Percentiles rank a stretch among this genome's conserved stretches.
Conservation (phyloP, 1,140 invertebrate genomes). For the Scaptomyza hsui region DNA sequence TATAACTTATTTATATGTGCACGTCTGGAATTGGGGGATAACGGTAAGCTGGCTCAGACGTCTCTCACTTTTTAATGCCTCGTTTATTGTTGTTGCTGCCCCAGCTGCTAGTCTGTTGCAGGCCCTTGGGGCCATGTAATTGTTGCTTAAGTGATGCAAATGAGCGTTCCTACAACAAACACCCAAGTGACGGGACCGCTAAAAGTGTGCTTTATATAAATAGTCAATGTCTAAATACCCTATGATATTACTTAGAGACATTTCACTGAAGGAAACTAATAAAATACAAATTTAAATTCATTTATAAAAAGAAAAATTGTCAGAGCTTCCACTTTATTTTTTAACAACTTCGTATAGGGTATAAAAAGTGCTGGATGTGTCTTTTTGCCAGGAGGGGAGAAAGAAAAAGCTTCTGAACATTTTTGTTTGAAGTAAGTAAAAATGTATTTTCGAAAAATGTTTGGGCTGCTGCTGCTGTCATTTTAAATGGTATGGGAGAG, state of each 20-base stretch:
- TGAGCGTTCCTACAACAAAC: conserved; percentile 50
- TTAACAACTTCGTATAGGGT: not conserved
- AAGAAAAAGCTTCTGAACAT: conserved; percentile 28
- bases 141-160: conserved; percentile 68
- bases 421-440: conserved; percentile 57
- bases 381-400: conserved; percentile 2
- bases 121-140: conserved; percentile 55
- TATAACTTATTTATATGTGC: conserved; percentile 53
- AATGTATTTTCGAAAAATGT: conserved; percentile 41
- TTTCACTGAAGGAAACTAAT: too few relatives aligned
- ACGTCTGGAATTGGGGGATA: conserved; percentile 33
- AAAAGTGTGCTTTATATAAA: not conserved
- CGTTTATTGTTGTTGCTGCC: conserved; percentile 56
- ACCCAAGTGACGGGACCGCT: conserved; percentile 8
- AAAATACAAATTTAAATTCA: not conserved
- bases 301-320: not conserved
- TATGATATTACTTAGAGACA: not conserved
- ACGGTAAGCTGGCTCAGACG: conserved; percentile 7
- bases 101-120: conserved; percentile 4
- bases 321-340: not conserved
- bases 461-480: conserved; percentile 54
- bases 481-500: not conserved
- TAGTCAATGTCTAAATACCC: not conserved
- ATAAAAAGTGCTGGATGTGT: conserved; percentile 24
- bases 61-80: conserved; percentile 50